Evolutionary conservation across 2,888 invertebrate genomes (phyloP), one percentile per base, ranked within the genome.

Genomic region (Brachyptera risi): DNA sequence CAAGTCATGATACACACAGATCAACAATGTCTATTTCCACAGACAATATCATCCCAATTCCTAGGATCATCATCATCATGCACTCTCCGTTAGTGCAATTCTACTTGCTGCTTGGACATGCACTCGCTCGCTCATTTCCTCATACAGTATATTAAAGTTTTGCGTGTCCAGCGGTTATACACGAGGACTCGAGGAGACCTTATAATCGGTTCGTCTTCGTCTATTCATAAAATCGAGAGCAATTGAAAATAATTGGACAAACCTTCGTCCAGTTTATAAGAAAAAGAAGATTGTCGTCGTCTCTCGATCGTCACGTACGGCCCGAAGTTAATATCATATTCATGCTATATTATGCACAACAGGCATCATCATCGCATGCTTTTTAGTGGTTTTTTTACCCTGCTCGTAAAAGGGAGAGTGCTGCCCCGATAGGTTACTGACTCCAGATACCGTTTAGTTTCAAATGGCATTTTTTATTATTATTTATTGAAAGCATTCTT

Each of bases 281-380:
- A 42, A 42, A 42, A 42, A 42, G n/a, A n/a, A n/a, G n/a, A n/a
- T n/a, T n/a, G n/a, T n/a, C n/a, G n/a, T n/a, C n/a, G n/a, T n/a
- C n/a, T n/a, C 44, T 3, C 27, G 50, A 51, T 27, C 27, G 15
- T 11, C 50, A 51, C 50, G 50, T 51, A 24, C 50, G 26, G 31
- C 50, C 50, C 50, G 50, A 24, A 51, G 50, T 51, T 51, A 23
- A 51, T 51, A 51, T 51, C 50, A 51, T 51, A 51, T 27, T 31
- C 44, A 21, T 31, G 50, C 24, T 51, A 49, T 49, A 15, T 26
- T 51, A 24, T 49, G 27, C 27, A 51, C 50, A 21, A n/a, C n/a
- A n/a, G n/a, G n/a, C n/a, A n/a, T n/a, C n/a, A n/a, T n/a, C n/a
- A n/a, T n/a, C n/a, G n/a, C n/a, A n/a, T n/a, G n/a, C n/a, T n/a